Conservation (phyloP, 1,140 invertebrate species). For the Mylabris phalerata region DNA sequence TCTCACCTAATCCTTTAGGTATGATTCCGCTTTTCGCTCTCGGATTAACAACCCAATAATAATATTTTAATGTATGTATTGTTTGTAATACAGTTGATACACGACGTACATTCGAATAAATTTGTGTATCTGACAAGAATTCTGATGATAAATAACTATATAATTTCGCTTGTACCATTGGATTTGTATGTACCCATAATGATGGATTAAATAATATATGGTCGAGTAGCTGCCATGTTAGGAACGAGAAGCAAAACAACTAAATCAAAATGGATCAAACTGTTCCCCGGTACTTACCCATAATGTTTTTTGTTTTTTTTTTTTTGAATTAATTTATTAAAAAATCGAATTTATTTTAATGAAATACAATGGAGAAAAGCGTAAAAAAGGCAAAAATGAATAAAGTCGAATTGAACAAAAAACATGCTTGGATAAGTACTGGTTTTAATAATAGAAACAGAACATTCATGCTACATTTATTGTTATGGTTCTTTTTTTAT, state of each 20-base stretch:
- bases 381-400: conserved; percentile 8
- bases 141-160: conserved; percentile 97
- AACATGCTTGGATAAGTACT: conserved; percentile 40
- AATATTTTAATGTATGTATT: conserved; percentile 97
- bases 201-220: conserved; percentile 98
- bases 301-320: conserved; percentile 15
- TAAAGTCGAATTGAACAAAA: not conserved
- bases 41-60: conserved; percentile 98
- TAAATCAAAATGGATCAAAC: conserved; percentile 57
- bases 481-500: too few relatives aligned
- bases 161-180: conserved; percentile 90
- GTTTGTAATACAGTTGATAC: conserved; percentile 97
- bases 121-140: conserved; percentile 94
- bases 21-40: conserved; percentile 88
- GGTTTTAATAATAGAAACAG: conserved; percentile 16
- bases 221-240: conserved; percentile 91
- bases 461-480: too few relatives aligned
- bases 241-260: conserved; percentile 70
- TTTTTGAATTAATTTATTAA: not conserved
- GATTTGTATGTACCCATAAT: conserved; percentile 96
- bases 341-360: not conserved
- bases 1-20: conserved; percentile 86
- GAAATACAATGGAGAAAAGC: not conserved
- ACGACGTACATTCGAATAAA: conserved; percentile 92
- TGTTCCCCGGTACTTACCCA: conserved; percentile 51